Percentiles rank a stretch among this genome's conserved stretches.
Evolutionary conservation across 2,797 vertebrate genomes (phyloP).

Genomic region (Poeciliopsis infans): DNA sequence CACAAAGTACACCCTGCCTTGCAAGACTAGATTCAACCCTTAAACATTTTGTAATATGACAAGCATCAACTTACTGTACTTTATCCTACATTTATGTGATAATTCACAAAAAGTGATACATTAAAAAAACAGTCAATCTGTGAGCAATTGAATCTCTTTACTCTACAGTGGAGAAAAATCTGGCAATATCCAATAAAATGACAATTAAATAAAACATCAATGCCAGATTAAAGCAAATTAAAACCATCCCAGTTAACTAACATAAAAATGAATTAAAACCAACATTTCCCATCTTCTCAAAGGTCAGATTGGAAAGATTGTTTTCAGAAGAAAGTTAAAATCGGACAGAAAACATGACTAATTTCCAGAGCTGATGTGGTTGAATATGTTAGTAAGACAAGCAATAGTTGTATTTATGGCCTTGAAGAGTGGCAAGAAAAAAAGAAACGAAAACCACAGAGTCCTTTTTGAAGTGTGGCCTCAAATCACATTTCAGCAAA

Average conservation of each 20-base stretch:
- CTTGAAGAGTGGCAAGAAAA: background rate
- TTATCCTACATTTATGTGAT: background rate
- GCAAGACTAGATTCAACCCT: background rate
- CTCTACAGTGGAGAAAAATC: background rate
- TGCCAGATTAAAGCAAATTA: background rate
- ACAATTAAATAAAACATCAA: background rate
- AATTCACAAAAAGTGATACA: background rate
- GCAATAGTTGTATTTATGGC: background rate
- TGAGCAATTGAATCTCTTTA: background rate
- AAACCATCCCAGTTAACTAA: background rate
- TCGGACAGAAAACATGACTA: background rate
- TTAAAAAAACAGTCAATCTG: background rate
- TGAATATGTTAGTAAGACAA: background rate
- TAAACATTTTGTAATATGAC: background rate
- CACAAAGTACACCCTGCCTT: constrained; percentile 14
- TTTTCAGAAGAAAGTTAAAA: background rate
- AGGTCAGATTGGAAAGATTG: background rate
- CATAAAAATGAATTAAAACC: background rate
- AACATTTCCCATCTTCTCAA: background rate
- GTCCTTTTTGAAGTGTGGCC: background rate
- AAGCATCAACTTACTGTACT: background rate
- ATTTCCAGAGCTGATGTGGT: background rate
- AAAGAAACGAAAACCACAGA: background rate
- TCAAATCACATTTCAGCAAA: background rate
- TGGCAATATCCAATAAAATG: background rate